Base-by-base conservation (phyloP, 2,888 invertebrate genomes). In the Gymnoscelis rufifasciata region DNA sequence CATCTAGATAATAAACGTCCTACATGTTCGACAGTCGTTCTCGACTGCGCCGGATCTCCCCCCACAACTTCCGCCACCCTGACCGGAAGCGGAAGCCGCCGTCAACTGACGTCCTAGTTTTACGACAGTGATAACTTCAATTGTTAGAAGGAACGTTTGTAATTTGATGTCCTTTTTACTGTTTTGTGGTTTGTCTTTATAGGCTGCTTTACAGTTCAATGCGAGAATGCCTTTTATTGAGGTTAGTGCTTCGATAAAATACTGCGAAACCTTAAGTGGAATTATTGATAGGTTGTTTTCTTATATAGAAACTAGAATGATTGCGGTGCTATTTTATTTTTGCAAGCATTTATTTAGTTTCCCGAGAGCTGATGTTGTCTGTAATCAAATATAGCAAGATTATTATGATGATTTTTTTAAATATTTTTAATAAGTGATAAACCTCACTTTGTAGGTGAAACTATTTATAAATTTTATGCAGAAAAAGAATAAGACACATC, bases 21-120 rank as follows among this genome's bases (percentile, higher is more conserved):
- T 65, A 69, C 61, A 60, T 62, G 58, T 46, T 52, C 38, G 60
- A 59, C 60, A 50, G 59, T 43, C 51, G 37, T 38, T 56, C 42
- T 45, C 51, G 61, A 70, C 66, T 70, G 66, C 56, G 44, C 45
- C 48, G 36, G 47, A 51, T 50, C 47, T 47, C 51, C 48, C 46
- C 35, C 48, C 50, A 44, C 56, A 48, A 56, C 48, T 44, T 54
- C 54, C 54, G 47, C 45, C 51, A 42, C 38, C 39, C 49, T 51
- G 53, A 58, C 67, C 66, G 69, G 71, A 67, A 62, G 57, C 59
- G 38, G 38, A 42, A 48, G 51, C 47, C 35, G 59, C 53, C 50
- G 47, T 52, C 41, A 60, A 64, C 62, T 58, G 45, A 43, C 56
- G 71, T 41, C 62, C 68, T 61, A 70, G 58, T 70, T 68, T 52